These are phyloP conservation scores for Ostrea edulis DNA, from an alignment of 1,140 invertebrate species.

Conservation along the genomic window DNA sequence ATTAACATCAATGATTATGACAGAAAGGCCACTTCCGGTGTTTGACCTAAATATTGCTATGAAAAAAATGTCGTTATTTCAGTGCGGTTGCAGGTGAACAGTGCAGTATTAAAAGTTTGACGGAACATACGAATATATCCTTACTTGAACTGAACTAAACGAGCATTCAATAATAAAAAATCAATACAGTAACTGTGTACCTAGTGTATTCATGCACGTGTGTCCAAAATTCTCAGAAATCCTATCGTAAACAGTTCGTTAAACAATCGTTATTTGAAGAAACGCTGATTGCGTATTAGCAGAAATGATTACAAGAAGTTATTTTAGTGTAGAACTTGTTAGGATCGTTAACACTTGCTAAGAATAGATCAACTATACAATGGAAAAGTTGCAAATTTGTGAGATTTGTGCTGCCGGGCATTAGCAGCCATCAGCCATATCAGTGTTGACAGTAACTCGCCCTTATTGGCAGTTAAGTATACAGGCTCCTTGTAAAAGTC, in stretches of 20 bases:
- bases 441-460: neutral
- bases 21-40: too few species aligned
- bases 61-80: too few species aligned
- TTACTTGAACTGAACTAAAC: neutral
- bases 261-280: conserved; percentile 2
- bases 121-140: too few species aligned
- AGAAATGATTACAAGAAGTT: neutral
- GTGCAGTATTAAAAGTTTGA: too few species aligned
- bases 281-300: conserved; percentile 6
- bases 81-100: too few species aligned
- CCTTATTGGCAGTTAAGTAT: conserved; percentile 20
- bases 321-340: conserved; percentile 7
- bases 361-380: conserved; percentile 29
- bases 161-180: neutral
- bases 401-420: neutral
- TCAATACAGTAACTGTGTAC: neutral
- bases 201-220: neutral
- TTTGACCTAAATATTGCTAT: too few species aligned
- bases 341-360: conserved; percentile 13
- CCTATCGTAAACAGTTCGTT: neutral
- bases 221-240: neutral
- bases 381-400: conserved; percentile 21
- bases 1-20: too few species aligned
- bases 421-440: neutral
- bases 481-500: neutral